Base-by-base conservation (phyloP, 2,888 invertebrate species). In the Orthonevra nobilis region DNA sequence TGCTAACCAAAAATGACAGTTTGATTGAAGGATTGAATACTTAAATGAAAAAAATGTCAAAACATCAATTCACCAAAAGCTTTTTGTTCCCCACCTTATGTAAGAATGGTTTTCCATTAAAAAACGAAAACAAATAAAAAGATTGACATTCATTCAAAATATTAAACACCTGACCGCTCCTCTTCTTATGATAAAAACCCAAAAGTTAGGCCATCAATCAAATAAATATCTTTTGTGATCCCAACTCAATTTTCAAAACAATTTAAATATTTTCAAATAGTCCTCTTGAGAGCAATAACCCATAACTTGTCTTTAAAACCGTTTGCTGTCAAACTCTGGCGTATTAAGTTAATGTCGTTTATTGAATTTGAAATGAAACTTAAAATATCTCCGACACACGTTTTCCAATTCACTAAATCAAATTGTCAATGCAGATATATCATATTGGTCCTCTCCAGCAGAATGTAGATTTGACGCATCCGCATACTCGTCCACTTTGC, bases 191-290 rank as follows among this genome's bases (percentile, higher is more conserved):
- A n/a, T n/a, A n/a, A n/a, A n/a, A n/a, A n/a, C n/a, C n/a, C n/a
- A n/a, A n/a, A n/a, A n/a, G n/a, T n/a, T n/a, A 46, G 26, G 10
- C 66, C 56, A 56, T 68, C 56, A 68, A 68, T 68, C 66, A 68
- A 56, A 38, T 4, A 2, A 19, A n/a, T 36, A 20, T 30, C 7
- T 20, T 17, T 20, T 26, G 3, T 30, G 4, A 54, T 54, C 48
- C 12, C 26, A 34, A 44, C 40, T 10, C 12, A 17, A 54, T 12
- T 7, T 12, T 23, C 5, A 20, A 4, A 7, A 2, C n/a, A 19
- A 10, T 50, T 12, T 40, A 23, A 12, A 12, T 32, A 7, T 20
- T 7, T n/a, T 34, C 14, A 15, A 10, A 48, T 30, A 12, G 38
- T 4, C 46, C 3, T 1, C 38, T 36, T 17, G 66, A 56, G 66